phyloP scores from a whole-genome alignment of 2,888 invertebrate genomes.

The Euplexia lucipara region DNA sequence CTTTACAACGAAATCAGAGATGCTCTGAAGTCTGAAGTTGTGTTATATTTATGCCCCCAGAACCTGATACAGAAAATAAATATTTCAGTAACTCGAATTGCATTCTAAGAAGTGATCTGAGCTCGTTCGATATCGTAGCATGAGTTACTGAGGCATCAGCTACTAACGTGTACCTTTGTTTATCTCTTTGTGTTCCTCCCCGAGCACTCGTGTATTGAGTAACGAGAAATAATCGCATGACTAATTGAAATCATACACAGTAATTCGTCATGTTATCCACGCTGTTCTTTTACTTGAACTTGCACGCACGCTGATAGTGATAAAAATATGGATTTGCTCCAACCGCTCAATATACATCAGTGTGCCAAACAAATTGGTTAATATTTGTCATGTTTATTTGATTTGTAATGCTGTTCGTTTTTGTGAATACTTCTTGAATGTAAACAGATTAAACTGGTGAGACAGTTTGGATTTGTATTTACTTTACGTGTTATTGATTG shows the following conservation, averaged over 20 bases:
- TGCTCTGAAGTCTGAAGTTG: conserved; percentile 68
- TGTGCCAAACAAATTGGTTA: conserved; percentile 56
- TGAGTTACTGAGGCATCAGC: conserved; percentile 80
- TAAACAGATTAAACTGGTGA: conserved; percentile 50
- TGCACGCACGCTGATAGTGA: conserved; percentile 62
- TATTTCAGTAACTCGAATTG: conserved; percentile 84
- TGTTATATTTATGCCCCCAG: conserved; percentile 77
- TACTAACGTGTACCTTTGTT: conserved; percentile 77
- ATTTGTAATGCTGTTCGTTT: conserved; percentile 56
- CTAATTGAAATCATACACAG: conserved; percentile 79
- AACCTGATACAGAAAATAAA: conserved; percentile 88
- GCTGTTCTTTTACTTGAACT: conserved; percentile 66
- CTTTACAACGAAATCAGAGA: conserved; percentile 75
- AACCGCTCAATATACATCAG: conserved; percentile 54
- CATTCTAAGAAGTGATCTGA: conserved; percentile 83
- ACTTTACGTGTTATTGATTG: conserved; percentile 54
- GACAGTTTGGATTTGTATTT: conserved; percentile 55
- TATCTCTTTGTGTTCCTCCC: conserved; percentile 67
- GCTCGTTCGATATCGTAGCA: conserved; percentile 74
- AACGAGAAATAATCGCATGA: conserved; percentile 84
- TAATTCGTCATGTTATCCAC: conserved; percentile 74
- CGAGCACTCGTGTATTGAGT: conserved; percentile 73
- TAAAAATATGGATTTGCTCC: conserved; percentile 58
- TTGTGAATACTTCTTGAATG: conserved; percentile 43
- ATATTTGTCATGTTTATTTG: conserved; percentile 67